Base-by-base conservation (phyloP, 2,888 invertebrate genomes). In the Chouioia cunea region DNA sequence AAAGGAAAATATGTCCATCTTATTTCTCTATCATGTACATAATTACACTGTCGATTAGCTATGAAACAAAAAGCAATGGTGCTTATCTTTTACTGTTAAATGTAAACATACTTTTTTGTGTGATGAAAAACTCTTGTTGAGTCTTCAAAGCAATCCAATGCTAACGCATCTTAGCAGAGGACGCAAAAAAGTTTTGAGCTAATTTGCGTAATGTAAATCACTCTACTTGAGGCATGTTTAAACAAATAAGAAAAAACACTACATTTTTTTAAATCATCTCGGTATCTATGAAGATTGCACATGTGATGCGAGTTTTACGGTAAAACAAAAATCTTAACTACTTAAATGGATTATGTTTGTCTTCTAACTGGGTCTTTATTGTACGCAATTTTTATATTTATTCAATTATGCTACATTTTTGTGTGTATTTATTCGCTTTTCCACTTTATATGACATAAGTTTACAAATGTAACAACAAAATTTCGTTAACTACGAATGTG, bases 351-450 rank as follows among this genome's bases (percentile, higher is more conserved):
- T 43, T 48, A 36, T 36, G 36, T 18, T 52, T 59, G 16, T n/a
- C 14, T 18, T 44, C 59, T 47, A 58, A 73, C 65, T 12, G 58
- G 50, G 50, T 27, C 59, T 36, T 63, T 57, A 27, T 54, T 44
- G 44, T 71, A 48, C 36, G 50, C 59, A 52, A 65, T 65, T 70
- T 59, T 70, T 66, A 62, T 72, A 58, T 57, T 73, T 20, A 68
- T 67, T 65, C 70, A 74, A 74, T 74, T 72, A 60, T 62, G 53
- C 72, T 71, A 69, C 58, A 72, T 47, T 27, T 44, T 59, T 59
- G 44, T 62, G 56, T 48, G 47, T 58, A 59, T 54, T 58, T 69
- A 15, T 60, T 44, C 50, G 22, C 12, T n/a, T 48, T 15, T 65
- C 10, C 56, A 22, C 36, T 36, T 36, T 22, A 20, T 53, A 46